These are phyloP conservation scores for Pterocles burchelli DNA, from an alignment of 2,113 vertebrate species.

Conservation along the genomic window DNA sequence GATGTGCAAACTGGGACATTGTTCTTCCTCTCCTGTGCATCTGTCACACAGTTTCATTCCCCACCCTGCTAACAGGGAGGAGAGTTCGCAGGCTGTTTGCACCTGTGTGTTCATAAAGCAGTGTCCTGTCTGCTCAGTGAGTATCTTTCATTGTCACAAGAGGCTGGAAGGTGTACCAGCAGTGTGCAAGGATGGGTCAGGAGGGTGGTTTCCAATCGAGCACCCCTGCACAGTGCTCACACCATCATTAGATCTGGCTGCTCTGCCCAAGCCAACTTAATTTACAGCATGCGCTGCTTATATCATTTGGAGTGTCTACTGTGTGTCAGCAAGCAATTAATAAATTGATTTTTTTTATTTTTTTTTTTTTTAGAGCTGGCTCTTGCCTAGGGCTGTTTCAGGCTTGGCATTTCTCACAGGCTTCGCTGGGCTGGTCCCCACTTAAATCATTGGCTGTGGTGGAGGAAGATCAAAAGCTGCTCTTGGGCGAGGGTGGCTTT, in stretches of 20 bases:
- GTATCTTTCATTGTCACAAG: neutral
- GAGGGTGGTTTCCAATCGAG: neutral
- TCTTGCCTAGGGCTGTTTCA: conserved; percentile 16
- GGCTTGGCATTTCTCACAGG: neutral
- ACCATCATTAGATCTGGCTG: neutral
- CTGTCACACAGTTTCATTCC: neutral
- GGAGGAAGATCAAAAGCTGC: neutral
- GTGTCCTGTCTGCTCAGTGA: neutral
- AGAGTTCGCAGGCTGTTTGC: neutral
- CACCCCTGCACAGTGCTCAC: neutral
- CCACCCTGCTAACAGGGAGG: neutral
- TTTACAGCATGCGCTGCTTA: neutral
- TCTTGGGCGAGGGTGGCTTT: neutral
- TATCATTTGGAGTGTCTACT: neutral
- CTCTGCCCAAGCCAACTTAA: neutral
- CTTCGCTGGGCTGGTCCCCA: neutral
- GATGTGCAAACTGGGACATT: neutral
- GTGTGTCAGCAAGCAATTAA: conserved; percentile 26
- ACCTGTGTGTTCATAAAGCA: neutral
- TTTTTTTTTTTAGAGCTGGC: neutral
- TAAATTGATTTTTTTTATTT: neutral
- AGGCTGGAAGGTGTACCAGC: neutral
- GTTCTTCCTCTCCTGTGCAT: neutral
- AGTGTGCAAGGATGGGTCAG: neutral
- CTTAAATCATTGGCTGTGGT: neutral